Percentiles rank a stretch among this genome's conserved stretches.
Conservation (phyloP, 2,113 vertebrate species). For the Smithornis capensis region DNA sequence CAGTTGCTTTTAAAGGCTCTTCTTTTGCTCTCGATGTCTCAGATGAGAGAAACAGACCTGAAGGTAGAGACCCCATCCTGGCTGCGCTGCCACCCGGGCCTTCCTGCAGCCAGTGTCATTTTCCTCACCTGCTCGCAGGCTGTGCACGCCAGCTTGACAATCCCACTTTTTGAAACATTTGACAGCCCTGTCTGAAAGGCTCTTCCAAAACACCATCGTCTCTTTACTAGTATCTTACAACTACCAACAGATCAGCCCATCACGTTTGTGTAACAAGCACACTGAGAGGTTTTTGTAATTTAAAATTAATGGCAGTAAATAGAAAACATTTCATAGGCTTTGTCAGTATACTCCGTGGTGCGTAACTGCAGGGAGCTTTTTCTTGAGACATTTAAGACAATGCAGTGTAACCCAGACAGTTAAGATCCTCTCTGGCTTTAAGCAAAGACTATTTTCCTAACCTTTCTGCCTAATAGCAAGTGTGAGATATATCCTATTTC, state of each 20-base stretch:
- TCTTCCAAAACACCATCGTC: fast-evolving
- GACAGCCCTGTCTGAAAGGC: neutral
- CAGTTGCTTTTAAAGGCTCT: neutral
- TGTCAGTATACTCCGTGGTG: too few species aligned
- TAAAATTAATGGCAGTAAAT: neutral
- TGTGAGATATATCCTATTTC: neutral
- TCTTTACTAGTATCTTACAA: neutral
- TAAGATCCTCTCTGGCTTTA: neutral
- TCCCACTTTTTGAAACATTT: fast-evolving
- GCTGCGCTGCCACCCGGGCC: fast-evolving
- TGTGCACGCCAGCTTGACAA: fast-evolving
- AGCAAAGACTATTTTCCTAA: neutral
- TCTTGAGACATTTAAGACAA: neutral
- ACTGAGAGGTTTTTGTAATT: neutral
- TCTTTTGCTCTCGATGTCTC: neutral
- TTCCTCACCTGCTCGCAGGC: neutral
- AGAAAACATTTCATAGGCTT: neutral
- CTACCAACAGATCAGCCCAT: neutral
- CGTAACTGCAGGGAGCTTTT: neutral
- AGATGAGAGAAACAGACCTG: neutral
- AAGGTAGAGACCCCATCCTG: neutral
- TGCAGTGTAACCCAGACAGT: neutral
- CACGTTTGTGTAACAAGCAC: neutral
- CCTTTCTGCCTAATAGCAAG: neutral
- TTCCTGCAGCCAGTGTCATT: neutral